Base-by-base conservation (phyloP, 2,797 vertebrate species). In the Chiroxiphia lanceolata region DNA sequence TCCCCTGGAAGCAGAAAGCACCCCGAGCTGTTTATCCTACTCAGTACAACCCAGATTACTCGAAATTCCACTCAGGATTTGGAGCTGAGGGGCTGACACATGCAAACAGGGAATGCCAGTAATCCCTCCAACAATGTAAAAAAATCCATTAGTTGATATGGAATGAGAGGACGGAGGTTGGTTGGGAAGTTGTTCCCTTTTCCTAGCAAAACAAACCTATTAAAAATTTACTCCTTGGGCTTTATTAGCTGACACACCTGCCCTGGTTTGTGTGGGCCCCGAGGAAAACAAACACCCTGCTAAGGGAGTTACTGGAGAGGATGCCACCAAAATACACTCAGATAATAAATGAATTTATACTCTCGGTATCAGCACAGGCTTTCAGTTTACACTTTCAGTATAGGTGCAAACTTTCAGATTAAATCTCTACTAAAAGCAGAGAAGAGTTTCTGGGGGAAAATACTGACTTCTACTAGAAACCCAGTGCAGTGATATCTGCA, bases 51-150 rank as follows among this genome's bases (percentile, higher is more conserved):
- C 1, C 27, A 54, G 84, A 91, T 89, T 95, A 92, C 60, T 69
- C 27, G 29, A 80, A 79, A 96, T 94, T 86, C 95, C 94, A 1
- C 23, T 36, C 17, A 48, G 82, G 75, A 94, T 95, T 94, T 93
- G 63, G 57, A 44, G 53, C 56, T 50, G 29, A 0, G 13, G 60
- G 47, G 44, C 69, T 38, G 44, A 26, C 15, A 25, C 54, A 1
- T 0, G 38, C 42, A 25, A 48, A 74, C 42, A 19, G n/a, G 16
- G 54, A 61, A 85, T 11, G 60, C 8, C 36, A 33, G 10, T 4
- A 60, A 83, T 57, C 60, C 31, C 42, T 34, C 14, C 4, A 6
- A 34, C 11, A 15, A 3, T 3, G 29, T 1, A 5, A 60, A 25
- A 34, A 13, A 26, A 16, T 2, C 21, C 22, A 29, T 17, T 19